These are phyloP conservation scores for Dermolepida albohirtum DNA, from an alignment of 2,888 invertebrate species.

Conservation along the genomic window DNA sequence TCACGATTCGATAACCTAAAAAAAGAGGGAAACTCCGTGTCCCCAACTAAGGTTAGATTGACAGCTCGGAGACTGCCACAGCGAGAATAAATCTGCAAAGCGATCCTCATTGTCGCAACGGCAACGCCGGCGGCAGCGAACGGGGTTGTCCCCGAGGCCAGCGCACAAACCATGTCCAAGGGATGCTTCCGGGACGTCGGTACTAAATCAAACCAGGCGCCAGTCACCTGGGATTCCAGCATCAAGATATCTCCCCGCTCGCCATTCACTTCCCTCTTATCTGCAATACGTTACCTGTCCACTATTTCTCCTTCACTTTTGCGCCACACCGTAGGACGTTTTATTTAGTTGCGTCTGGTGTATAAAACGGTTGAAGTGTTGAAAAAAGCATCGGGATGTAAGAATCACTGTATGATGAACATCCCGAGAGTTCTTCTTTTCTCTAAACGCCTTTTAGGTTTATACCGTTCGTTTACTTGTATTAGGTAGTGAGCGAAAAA, in stretches of 20 bases:
- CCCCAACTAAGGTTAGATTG: constrained; percentile 55
- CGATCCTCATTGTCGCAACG: constrained; percentile 60
- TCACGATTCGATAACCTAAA: neutral
- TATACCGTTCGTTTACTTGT: too few species aligned
- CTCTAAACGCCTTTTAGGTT: too few species aligned
- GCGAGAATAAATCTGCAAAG: constrained; percentile 61
- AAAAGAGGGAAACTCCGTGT: constrained; percentile 43
- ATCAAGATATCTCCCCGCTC: constrained; percentile 57
- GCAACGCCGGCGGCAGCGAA: constrained; percentile 21
- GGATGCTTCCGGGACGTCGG: constrained; percentile 60
- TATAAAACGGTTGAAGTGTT: too few species aligned
- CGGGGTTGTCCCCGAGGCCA: constrained; percentile 55
- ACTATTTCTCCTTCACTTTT: constrained; percentile 45
- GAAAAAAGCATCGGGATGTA: too few species aligned
- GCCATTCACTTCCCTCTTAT: constrained; percentile 52
- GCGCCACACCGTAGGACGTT: neutral
- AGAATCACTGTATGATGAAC: too few species aligned
- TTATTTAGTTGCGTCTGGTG: too few species aligned
- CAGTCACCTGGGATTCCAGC: constrained; percentile 62
- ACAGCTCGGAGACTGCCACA: constrained; percentile 62
- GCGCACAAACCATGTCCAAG: constrained; percentile 61
- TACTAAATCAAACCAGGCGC: constrained; percentile 65
- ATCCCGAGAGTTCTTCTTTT: too few species aligned
- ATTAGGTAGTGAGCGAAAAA: too few species aligned
- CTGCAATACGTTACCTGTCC: constrained; percentile 50